phyloP scores from a whole-genome alignment of 2,113 vertebrate genomes.

The Apodemus speciosus region DNA sequence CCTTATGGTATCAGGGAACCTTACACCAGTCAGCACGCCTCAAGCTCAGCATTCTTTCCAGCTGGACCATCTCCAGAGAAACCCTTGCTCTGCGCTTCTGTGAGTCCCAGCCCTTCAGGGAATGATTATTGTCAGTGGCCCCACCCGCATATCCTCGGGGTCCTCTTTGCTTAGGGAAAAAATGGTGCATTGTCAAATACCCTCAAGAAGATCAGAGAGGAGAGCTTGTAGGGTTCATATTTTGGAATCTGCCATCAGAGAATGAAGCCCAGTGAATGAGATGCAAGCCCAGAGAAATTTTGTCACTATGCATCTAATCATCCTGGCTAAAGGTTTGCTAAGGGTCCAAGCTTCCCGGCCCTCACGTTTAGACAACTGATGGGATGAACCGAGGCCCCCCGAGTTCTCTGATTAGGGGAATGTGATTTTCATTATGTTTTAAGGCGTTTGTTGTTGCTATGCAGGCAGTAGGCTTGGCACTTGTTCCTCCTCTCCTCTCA shows the following conservation, averaged over 20 bases:
- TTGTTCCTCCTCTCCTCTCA: not conserved
- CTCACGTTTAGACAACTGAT: constrained; percentile 69
- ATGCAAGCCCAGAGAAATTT: constrained; percentile 46
- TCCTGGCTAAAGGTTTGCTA: constrained; percentile 49
- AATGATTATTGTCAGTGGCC: not conserved
- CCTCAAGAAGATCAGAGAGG: not conserved
- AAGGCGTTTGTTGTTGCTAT: constrained; percentile 65
- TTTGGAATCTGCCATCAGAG: constrained; percentile 42
- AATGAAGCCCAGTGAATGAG: constrained; percentile 43
- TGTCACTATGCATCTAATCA: constrained; percentile 59
- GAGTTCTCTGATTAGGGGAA: constrained; percentile 65
- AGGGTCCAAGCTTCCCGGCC: constrained; percentile 65
- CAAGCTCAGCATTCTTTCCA: not conserved
- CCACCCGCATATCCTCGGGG: not conserved
- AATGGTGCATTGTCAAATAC: not conserved
- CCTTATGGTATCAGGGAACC: not conserved
- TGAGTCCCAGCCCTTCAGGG: not conserved
- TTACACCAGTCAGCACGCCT: not conserved
- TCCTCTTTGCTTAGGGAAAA: not conserved
- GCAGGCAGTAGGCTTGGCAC: constrained; percentile 61
- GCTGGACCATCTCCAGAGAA: not conserved
- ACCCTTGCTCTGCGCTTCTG: not conserved
- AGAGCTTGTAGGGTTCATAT: constrained; percentile 40
- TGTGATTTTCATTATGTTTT: constrained; percentile 77
- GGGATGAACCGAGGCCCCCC: constrained; percentile 66